Percentiles rank a stretch among this genome's conserved stretches.
Conservation (phyloP, 2,888 invertebrate species). For the Teleogryllus oceanicus region DNA sequence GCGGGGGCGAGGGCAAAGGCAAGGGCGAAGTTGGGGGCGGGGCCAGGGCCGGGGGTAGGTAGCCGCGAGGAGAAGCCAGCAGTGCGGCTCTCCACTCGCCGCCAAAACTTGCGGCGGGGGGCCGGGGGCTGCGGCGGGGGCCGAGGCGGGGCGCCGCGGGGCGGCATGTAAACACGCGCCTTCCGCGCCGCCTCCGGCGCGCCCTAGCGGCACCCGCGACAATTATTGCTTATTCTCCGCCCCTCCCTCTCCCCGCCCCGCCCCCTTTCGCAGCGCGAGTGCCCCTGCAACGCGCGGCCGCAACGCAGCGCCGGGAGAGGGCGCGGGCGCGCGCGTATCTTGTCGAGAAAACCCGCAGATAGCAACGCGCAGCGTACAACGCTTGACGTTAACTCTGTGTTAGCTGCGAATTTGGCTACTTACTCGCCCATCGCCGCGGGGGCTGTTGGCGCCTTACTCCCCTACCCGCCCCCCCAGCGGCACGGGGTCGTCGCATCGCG, state of each 20-base stretch:
- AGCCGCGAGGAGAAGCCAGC: too few species aligned
- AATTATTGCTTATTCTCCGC: not conserved
- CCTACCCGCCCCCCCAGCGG: not conserved
- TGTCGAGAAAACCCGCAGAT: not conserved
- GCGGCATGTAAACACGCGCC: not conserved
- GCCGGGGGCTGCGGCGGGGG: not conserved
- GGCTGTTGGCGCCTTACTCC: not conserved
- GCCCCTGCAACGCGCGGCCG: not conserved
- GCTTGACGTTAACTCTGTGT: slow-evolving; percentile 6
- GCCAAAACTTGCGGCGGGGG: not conserved
- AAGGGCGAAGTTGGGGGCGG: too few species aligned
- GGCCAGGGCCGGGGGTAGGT: too few species aligned
- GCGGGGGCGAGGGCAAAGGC: too few species aligned
- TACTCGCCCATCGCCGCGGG: not conserved
- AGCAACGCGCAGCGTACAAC: not conserved
- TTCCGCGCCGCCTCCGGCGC: not conserved
- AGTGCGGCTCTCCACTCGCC: not conserved
- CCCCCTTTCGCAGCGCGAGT: not conserved
- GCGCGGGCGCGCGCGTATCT: not conserved
- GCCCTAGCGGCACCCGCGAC: not conserved
- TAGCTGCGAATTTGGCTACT: slow-evolving; percentile 9
- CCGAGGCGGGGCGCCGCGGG: not conserved
- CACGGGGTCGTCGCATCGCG: too few species aligned
- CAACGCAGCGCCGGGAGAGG: not conserved
- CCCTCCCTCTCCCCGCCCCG: not conserved